Evolutionary conservation across 1,140 invertebrate species (phyloP).

Genomic region (Pteromalus puparum): DNA sequence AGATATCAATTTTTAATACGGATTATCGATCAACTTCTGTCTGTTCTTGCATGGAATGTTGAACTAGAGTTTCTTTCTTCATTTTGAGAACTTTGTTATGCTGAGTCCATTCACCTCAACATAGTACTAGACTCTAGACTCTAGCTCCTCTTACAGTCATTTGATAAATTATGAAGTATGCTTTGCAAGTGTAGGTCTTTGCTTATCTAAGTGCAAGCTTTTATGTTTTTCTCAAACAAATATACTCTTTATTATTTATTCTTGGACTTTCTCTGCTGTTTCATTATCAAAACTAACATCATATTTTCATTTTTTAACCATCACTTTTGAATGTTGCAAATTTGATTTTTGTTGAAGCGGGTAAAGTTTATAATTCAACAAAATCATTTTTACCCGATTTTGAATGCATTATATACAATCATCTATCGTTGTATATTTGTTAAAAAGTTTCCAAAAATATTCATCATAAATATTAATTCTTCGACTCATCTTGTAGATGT

Average conservation of each 20-base stretch:
- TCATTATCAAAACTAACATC: neutral
- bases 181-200: neutral
- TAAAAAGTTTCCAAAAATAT: too few species aligned
- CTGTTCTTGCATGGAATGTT: too few species aligned
- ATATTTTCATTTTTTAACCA: neutral
- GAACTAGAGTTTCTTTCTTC: too few species aligned
- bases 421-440: neutral
- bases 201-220: neutral
- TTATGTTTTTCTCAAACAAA: neutral
- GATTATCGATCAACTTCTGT: too few species aligned
- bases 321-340: neutral
- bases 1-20: too few species aligned
- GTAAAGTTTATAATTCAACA: neutral
- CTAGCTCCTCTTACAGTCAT: too few species aligned
- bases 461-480: neutral
- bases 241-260: neutral
- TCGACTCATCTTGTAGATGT: slow-evolving; percentile 28
- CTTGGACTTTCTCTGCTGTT: neutral
- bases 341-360: neutral
- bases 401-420: neutral
- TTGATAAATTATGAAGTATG: too few species aligned
- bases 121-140: too few species aligned
- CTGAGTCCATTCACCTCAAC: too few species aligned
- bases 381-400: neutral
- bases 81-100: too few species aligned